These are phyloP conservation scores for Aramus guarauna DNA, from an alignment of 2,113 vertebrate species.

Conservation along the genomic window DNA sequence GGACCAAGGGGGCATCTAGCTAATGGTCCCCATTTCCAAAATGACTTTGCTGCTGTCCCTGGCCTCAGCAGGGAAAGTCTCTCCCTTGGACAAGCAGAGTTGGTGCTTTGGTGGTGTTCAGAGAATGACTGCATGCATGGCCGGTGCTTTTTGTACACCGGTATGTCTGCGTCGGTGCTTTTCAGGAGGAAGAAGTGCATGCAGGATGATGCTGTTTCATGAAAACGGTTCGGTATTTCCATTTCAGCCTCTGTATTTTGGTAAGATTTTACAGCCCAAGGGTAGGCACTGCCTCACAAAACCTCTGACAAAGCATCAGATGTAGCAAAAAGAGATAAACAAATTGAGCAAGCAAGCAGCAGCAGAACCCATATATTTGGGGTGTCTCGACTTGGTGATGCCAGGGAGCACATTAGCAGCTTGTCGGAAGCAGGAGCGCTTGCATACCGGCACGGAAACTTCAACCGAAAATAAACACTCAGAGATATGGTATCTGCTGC, in stretches of 20 bases:
- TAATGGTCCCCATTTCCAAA: neutral
- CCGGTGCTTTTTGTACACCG: rapidly evolving
- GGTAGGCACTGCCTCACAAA: neutral
- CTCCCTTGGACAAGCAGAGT: neutral
- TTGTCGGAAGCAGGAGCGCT: neutral
- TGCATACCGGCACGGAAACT: neutral
- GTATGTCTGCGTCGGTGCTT: neutral
- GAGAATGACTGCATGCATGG: rapidly evolving
- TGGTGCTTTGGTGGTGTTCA: neutral
- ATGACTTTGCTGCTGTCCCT: neutral
- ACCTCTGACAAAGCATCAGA: neutral
- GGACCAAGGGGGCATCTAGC: neutral
- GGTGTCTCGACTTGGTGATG: neutral
- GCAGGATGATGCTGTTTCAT: neutral
- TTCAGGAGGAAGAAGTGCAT: neutral
- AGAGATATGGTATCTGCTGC: neutral
- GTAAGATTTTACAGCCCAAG: neutral
- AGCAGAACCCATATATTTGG: neutral
- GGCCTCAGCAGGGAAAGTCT: neutral
- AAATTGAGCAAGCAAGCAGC: neutral
- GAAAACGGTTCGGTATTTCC: neutral
- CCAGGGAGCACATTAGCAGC: neutral
- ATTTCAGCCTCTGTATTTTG: neutral
- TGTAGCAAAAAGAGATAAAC: neutral
- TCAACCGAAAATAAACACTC: neutral